phyloP scores from a whole-genome alignment of 2,888 invertebrate genomes.

The Hanleya hanleyi region DNA sequence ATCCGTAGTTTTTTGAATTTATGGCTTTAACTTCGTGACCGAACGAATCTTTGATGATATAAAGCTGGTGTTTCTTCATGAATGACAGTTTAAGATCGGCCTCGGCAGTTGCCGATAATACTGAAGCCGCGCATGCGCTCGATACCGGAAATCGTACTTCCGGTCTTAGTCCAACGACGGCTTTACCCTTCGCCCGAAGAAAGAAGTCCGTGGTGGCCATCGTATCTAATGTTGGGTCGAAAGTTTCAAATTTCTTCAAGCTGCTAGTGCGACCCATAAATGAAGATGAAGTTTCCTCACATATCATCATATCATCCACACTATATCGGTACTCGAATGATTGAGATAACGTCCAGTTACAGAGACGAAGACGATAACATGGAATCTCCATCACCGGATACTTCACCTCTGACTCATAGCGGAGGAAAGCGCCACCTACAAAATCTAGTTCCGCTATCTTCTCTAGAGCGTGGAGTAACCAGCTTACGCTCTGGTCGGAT shows the following conservation, averaged over 20 bases:
- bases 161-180: too few relatives aligned
- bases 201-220: background rate
- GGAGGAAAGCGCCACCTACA: background rate
- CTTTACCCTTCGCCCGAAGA: background rate
- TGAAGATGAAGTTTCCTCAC: background rate
- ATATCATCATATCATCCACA: background rate
- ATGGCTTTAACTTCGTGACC: too few relatives aligned
- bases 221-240: background rate
- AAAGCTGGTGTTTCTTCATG: too few relatives aligned
- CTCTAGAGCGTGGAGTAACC: background rate
- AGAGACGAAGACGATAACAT: background rate
- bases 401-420: background rate
- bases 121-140: too few relatives aligned
- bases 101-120: too few relatives aligned
- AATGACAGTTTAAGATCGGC: too few relatives aligned
- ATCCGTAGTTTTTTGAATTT: too few relatives aligned
- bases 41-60: too few relatives aligned
- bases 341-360: background rate
- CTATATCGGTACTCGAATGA: background rate
- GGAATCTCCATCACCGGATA: background rate
- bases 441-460: background rate
- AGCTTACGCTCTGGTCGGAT: background rate
- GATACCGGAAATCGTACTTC: too few relatives aligned
- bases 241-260: background rate
- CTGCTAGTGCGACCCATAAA: background rate